A percentile compares a stretch with the other conserved stretches of the same genome.
phyloP scores from a whole-genome alignment of 2,888 invertebrate genomes.

The Pandemis heparana region DNA sequence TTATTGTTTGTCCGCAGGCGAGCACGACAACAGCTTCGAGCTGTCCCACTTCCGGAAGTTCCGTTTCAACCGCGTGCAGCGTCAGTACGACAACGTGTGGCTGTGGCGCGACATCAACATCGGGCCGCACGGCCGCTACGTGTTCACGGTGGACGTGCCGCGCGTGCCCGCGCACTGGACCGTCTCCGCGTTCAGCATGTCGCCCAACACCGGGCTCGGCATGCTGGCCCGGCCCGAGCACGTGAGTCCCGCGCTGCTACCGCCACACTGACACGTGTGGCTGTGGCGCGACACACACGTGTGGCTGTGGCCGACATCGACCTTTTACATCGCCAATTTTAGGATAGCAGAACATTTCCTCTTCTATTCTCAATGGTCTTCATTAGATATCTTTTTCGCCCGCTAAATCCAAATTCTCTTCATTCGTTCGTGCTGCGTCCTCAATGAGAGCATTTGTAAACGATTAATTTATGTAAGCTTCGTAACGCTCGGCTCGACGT shows the following conservation, averaged over 20 bases:
- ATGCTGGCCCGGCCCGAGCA: constrained; percentile 92
- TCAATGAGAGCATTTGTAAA: too few relatives aligned
- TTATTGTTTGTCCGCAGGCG: constrained; percentile 73
- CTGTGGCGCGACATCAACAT: constrained; percentile 97
- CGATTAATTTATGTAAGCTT: too few relatives aligned
- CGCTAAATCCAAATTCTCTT: too few relatives aligned
- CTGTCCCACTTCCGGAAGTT: constrained; percentile 91
- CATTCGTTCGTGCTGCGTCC: too few relatives aligned
- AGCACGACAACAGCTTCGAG: constrained; percentile 88
- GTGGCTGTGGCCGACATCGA: not conserved
- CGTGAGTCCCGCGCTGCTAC: constrained; percentile 67
- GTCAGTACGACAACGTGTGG: constrained; percentile 98
- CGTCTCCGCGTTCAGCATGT: constrained; percentile 96
- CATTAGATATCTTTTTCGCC: too few relatives aligned
- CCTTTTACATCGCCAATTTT: too few relatives aligned
- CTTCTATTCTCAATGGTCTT: too few relatives aligned
- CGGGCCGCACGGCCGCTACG: constrained; percentile 95
- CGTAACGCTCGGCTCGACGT: too few relatives aligned
- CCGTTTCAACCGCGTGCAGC: constrained; percentile 94
- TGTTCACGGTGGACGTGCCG: constrained; percentile 95
- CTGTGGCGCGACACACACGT: not conserved
- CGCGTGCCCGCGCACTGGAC: constrained; percentile 95
- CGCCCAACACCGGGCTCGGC: constrained; percentile 94
- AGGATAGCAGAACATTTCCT: too few relatives aligned
- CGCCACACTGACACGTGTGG: not conserved